Conservation (phyloP, 1,140 invertebrate species). For the Danaus melanippus region DNA sequence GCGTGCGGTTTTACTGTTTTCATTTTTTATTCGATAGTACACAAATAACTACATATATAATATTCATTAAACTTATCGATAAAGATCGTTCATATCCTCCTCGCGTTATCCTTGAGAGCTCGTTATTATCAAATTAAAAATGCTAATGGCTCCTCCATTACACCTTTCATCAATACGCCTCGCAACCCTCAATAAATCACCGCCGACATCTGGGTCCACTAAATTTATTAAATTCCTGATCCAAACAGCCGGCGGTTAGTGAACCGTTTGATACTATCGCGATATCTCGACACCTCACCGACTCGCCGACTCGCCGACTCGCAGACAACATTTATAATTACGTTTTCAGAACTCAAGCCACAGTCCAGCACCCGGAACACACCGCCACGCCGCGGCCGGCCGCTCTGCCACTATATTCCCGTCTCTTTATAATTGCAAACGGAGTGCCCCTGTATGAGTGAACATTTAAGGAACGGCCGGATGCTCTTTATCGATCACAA, state of each 20-base stretch:
- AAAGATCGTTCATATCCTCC: no score
- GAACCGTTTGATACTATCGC: constrained; percentile 49
- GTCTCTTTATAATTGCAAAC: no score
- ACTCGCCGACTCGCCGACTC: constrained; percentile 33
- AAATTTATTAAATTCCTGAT: constrained; percentile 58
- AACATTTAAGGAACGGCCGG: no score
- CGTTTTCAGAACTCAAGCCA: constrained; percentile 15
- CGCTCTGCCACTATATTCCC: no score
- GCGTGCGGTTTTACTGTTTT: no score
- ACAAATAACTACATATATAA: no score
- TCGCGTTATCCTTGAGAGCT: no score
- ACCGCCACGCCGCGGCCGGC: no score
- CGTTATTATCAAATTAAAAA: not conserved
- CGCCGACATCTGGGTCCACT: constrained; percentile 22
- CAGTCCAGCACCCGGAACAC: not conserved
- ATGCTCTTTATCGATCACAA: no score
- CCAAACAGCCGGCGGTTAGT: constrained; percentile 42
- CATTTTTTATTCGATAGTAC: no score
- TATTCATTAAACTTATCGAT: no score
- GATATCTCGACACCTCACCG: constrained; percentile 43
- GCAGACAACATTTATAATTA: constrained; percentile 16
- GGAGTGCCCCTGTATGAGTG: no score
- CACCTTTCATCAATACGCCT: constrained; percentile 10
- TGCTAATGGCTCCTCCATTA: constrained; percentile 5
- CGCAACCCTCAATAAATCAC: constrained; percentile 41